A percentile compares a stretch with the other conserved stretches of the same genome.
These are phyloP conservation scores for Agelaius tricolor DNA, from an alignment of 2,113 vertebrate species.

Conservation along the genomic window DNA sequence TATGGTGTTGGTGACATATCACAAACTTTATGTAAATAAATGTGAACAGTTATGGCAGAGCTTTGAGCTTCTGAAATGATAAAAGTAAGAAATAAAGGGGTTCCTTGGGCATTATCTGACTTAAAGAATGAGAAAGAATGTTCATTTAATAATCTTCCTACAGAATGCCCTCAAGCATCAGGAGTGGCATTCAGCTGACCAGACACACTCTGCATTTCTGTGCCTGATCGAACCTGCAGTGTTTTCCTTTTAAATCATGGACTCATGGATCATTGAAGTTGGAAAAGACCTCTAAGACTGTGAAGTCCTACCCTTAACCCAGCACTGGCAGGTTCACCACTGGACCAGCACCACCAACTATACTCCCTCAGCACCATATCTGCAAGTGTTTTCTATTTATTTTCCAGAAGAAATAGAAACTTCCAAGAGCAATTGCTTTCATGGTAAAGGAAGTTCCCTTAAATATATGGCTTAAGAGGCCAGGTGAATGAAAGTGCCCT, in stretches of 20 bases:
- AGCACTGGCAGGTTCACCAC: background rate
- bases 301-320: background rate
- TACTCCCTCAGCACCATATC: background rate
- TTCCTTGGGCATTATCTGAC: background rate
- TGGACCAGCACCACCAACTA: background rate
- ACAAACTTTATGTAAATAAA: background rate
- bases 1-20: background rate
- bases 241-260: background rate
- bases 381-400: background rate
- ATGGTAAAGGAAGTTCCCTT: background rate
- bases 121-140: background rate
- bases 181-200: background rate
- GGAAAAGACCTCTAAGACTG: background rate
- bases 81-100: background rate
- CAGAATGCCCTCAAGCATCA: background rate
- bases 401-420: background rate
- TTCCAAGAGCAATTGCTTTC: background rate
- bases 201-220: background rate
- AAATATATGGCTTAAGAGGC: background rate
- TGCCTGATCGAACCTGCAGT: background rate
- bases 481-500: background rate
- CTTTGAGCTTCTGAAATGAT: background rate
- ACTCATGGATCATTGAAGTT: background rate
- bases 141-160: background rate
- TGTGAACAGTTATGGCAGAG: background rate